A percentile compares a stretch with the other conserved stretches of the same genome.
These are phyloP conservation scores for Heliangelus exortis DNA, from an alignment of 2,797 vertebrate genomes.

Conservation along the genomic window DNA sequence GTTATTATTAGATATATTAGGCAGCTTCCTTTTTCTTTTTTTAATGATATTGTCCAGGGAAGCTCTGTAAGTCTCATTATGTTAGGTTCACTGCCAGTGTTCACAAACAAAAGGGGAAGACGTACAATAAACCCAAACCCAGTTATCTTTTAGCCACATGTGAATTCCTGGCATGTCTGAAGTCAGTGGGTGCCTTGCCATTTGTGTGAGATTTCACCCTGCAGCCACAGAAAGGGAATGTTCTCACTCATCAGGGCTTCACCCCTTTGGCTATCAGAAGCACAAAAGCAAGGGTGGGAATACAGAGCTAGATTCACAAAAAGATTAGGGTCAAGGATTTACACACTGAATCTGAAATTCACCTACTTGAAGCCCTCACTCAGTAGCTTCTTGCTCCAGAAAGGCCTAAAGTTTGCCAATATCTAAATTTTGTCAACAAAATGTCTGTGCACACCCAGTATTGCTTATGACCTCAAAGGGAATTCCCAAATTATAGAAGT, in stretches of 20 bases:
- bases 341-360: background rate
- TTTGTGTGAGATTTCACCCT: background rate
- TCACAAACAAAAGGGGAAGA: conserved; percentile 27
- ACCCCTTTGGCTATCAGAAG: background rate
- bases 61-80: conserved; percentile 50
- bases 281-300: rapidly evolving
- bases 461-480: background rate
- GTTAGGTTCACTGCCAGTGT: background rate
- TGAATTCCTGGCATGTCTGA: background rate
- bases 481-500: background rate
- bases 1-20: conserved; percentile 54
- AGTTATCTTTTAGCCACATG: conserved; percentile 40
- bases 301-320: background rate
- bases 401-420: background rate
- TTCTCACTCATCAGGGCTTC: background rate
- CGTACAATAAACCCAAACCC: background rate
- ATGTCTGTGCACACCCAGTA: background rate
- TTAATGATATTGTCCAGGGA: conserved; percentile 7
- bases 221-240: background rate
- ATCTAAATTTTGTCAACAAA: background rate
- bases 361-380: background rate
- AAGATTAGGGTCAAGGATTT: background rate
- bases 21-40: conserved; percentile 53
- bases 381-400: background rate
- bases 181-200: background rate